These are phyloP conservation scores for Thunnus thynnus DNA, from an alignment of 2,113 vertebrate genomes.

Conservation along the genomic window DNA sequence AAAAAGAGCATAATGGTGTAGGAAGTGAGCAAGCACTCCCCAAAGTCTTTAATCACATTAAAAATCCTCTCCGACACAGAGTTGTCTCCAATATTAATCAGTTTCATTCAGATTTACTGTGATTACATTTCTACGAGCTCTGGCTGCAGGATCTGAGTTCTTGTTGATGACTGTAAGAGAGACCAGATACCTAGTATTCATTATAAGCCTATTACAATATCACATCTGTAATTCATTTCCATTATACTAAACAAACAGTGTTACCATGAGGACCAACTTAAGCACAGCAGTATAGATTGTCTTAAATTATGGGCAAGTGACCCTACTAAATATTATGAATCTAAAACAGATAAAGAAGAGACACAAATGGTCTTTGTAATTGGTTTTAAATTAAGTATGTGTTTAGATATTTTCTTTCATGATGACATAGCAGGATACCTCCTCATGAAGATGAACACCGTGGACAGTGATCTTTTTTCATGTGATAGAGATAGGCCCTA, in stretches of 20 bases:
- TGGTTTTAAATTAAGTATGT: neutral
- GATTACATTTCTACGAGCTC: slow-evolving; percentile 67
- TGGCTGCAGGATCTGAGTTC: slow-evolving; percentile 42
- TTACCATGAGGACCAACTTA: slow-evolving; percentile 59
- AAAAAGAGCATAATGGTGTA: neutral
- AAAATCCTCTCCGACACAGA: slow-evolving; percentile 48
- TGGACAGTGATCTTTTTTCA: neutral
- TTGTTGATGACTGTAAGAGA: slow-evolving; percentile 58
- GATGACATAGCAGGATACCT: neutral
- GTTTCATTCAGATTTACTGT: slow-evolving; percentile 65
- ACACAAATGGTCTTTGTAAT: neutral
- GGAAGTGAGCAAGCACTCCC: slow-evolving; percentile 4
- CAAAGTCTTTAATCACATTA: slow-evolving; percentile 57
- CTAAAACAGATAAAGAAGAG: slow-evolving; percentile 8
- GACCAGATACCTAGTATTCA: slow-evolving; percentile 70
- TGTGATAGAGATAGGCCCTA: too few relatives aligned
- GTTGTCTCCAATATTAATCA: slow-evolving; percentile 59
- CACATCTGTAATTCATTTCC: slow-evolving; percentile 58
- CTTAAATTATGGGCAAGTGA: slow-evolving; percentile 21
- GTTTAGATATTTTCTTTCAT: neutral
- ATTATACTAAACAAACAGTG: slow-evolving; percentile 72
- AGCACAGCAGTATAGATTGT: slow-evolving; percentile 28
- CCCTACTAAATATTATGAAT: neutral
- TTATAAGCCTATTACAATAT: slow-evolving; percentile 69
- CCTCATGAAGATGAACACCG: neutral